phyloP scores from a whole-genome alignment of 2,113 vertebrate genomes.

The Strigops habroptila region DNA sequence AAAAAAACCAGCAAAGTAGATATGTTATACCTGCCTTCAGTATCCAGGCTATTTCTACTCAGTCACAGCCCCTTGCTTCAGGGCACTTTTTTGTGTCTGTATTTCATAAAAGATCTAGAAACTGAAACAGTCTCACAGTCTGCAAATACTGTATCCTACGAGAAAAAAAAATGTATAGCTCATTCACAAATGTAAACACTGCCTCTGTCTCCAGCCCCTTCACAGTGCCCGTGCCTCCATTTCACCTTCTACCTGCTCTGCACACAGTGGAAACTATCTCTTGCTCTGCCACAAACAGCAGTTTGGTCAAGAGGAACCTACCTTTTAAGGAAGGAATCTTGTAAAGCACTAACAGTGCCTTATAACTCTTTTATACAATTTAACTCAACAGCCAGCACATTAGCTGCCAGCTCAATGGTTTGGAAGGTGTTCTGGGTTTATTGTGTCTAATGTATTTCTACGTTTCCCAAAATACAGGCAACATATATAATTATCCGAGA shows the following conservation, averaged over 20 bases:
- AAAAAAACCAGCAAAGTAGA: not conserved
- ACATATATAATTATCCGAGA: not conserved
- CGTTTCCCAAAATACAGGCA: not conserved
- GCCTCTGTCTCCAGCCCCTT: not conserved
- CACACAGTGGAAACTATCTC: not conserved
- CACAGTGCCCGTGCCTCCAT: not conserved
- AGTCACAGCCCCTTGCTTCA: not conserved
- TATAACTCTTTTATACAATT: not conserved
- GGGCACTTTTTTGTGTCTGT: not conserved
- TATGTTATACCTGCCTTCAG: not conserved
- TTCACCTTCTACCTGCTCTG: fast-evolving
- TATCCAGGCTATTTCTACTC: not conserved
- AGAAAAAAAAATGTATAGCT: not conserved
- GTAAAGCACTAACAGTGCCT: not conserved
- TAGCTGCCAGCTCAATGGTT: not conserved
- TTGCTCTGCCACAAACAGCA: not conserved
- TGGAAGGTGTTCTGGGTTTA: not conserved
- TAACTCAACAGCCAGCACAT: not conserved
- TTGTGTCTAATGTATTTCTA: fast-evolving
- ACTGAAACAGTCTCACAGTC: not conserved
- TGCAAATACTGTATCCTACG: not conserved
- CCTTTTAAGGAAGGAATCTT: not conserved
- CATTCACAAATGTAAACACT: not conserved
- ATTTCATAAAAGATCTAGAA: not conserved
- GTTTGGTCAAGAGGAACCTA: not conserved